phyloP scores from a whole-genome alignment of 2,888 invertebrate genomes.

The Ormia ochracea region DNA sequence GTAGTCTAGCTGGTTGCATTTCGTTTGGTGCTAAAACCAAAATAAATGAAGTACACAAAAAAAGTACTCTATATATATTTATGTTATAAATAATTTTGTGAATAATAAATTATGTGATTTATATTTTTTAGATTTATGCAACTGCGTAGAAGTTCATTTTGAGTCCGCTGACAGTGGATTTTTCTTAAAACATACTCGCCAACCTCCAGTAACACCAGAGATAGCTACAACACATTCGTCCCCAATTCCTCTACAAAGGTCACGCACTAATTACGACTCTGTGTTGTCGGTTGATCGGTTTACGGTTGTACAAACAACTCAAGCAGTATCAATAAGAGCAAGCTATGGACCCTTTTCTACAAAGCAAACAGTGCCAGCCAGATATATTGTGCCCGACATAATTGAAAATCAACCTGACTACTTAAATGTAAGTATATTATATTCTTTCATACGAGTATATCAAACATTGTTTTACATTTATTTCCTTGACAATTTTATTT shows the following conservation, averaged over 20 bases:
- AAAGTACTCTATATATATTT: background rate
- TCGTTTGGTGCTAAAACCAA: no score
- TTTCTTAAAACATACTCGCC: conserved; percentile 89
- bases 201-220: conserved; percentile 79
- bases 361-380: conserved; percentile 94
- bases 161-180: conserved; percentile 94
- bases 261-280: conserved; percentile 79
- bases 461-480: no score
- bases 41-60: no score
- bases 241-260: conserved; percentile 65
- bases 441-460: no score
- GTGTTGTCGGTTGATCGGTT: conserved; percentile 90
- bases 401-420: conserved; percentile 80
- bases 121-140: conserved; percentile 36
- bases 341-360: conserved; percentile 97
- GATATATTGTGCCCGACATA: conserved; percentile 90
- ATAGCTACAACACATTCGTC: conserved; percentile 72
- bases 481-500: no score
- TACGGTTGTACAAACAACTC: conserved; percentile 92
- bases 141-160: conserved; percentile 90
- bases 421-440: conserved; percentile 70
- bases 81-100: background rate
- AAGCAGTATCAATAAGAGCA: conserved; percentile 92
- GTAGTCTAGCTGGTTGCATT: no score
- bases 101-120: background rate